Percentiles rank a stretch among this genome's conserved stretches.
These are phyloP conservation scores for Rhopalosiphum nymphaeae DNA, from an alignment of 2,888 invertebrate species.

Conservation along the genomic window DNA sequence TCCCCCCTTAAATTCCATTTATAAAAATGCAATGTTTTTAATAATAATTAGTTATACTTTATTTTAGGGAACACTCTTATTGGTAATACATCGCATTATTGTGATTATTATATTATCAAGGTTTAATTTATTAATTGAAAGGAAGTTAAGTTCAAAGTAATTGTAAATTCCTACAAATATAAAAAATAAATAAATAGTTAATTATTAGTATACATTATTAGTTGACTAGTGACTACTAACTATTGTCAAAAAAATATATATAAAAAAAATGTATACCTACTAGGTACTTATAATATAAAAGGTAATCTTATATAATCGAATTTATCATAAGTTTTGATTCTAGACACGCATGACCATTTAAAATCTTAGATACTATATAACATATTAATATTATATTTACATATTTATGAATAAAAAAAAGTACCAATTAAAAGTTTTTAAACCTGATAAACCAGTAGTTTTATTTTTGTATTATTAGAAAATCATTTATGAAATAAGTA, in stretches of 20 bases:
- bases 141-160: too few relatives aligned
- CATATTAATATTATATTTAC: background rate
- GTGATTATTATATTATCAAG: background rate
- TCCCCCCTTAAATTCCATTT: background rate
- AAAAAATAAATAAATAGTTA: too few relatives aligned
- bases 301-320: too few relatives aligned
- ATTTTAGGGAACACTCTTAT: background rate
- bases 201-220: too few relatives aligned
- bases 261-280: too few relatives aligned
- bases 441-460: background rate
- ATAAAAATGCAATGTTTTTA: background rate
- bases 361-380: background rate
- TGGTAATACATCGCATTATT: background rate
- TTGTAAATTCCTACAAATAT: too few relatives aligned
- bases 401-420: background rate
- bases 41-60: background rate
- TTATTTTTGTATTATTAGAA: background rate
- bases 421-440: background rate
- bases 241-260: too few relatives aligned
- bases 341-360: too few relatives aligned
- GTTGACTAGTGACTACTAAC: too few relatives aligned
- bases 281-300: too few relatives aligned
- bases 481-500: background rate
- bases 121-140: too few relatives aligned
- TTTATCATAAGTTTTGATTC: too few relatives aligned